Percentiles rank a stretch among this genome's conserved stretches.
phyloP scores from a whole-genome alignment of 2,797 vertebrate species.

The Cynopterus sphinx region DNA sequence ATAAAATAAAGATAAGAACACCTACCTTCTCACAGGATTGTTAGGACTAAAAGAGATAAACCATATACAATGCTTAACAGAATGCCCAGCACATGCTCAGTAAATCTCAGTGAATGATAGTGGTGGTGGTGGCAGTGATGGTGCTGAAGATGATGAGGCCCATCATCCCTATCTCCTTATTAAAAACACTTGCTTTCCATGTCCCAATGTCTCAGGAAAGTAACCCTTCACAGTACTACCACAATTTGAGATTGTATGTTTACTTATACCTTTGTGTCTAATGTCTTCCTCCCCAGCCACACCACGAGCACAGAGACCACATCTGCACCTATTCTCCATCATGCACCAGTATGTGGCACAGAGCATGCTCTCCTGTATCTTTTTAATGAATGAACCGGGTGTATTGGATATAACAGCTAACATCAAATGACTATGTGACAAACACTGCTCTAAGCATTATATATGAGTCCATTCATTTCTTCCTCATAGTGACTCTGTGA shows the following conservation, averaged over 20 bases:
- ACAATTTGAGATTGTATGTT: neutral
- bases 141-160: neutral
- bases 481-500: neutral
- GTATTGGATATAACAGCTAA: neutral
- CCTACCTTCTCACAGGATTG: too few species aligned
- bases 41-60: neutral
- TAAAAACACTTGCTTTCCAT: neutral
- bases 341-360: neutral
- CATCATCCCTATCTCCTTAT: neutral
- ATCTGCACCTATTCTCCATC: neutral
- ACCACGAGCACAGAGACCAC: neutral
- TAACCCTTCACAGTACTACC: neutral
- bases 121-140: neutral
- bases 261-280: neutral
- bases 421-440: neutral
- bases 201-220: neutral
- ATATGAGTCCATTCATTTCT: neutral
- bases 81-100: accelerated
- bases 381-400: neutral
- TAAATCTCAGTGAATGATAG: neutral
- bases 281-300: neutral
- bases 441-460: neutral
- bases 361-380: neutral
- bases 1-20: neutral
- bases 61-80: neutral